These are phyloP conservation scores for Bryconaethiops microstoma DNA, from an alignment of 2,797 vertebrate species.

Conservation along the genomic window DNA sequence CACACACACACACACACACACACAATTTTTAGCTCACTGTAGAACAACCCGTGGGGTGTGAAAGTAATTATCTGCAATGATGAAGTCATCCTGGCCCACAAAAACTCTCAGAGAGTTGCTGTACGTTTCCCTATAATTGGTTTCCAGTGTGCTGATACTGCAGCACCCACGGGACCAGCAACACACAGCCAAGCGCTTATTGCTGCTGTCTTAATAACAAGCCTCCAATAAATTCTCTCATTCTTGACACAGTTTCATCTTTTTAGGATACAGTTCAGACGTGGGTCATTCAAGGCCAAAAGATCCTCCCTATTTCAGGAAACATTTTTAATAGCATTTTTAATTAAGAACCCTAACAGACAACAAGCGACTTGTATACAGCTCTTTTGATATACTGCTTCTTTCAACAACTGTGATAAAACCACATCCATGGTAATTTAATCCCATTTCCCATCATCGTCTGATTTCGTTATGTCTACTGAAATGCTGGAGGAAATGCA, in stretches of 20 bases:
- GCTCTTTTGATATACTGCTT: too few species aligned
- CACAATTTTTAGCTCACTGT: constrained; percentile 28
- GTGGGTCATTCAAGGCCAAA: constrained; percentile 43
- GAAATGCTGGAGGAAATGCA: too few species aligned
- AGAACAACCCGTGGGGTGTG: constrained; percentile 47
- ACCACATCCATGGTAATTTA: not conserved
- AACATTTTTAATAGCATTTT: not conserved
- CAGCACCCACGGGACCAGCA: constrained; percentile 42
- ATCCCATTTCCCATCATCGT: not conserved
- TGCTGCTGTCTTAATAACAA: constrained; percentile 40
- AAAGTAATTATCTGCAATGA: constrained; percentile 60
- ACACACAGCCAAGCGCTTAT: constrained; percentile 45
- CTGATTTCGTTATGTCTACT: not conserved
- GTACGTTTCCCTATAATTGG: constrained; percentile 53
- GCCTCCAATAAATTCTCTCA: constrained; percentile 40
- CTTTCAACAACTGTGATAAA: not conserved
- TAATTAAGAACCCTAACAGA: not conserved
- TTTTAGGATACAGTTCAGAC: constrained; percentile 44
- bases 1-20: too few species aligned
- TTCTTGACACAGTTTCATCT: constrained; percentile 38
- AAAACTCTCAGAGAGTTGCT: constrained; percentile 45
- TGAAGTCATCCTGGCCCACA: constrained; percentile 54
- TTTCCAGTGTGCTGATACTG: constrained; percentile 50
- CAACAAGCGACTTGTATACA: not conserved
- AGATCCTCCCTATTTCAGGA: not conserved